Evolutionary conservation across 2,113 vertebrate genomes (phyloP).

Genomic region (Fulmarus glacialis): DNA sequence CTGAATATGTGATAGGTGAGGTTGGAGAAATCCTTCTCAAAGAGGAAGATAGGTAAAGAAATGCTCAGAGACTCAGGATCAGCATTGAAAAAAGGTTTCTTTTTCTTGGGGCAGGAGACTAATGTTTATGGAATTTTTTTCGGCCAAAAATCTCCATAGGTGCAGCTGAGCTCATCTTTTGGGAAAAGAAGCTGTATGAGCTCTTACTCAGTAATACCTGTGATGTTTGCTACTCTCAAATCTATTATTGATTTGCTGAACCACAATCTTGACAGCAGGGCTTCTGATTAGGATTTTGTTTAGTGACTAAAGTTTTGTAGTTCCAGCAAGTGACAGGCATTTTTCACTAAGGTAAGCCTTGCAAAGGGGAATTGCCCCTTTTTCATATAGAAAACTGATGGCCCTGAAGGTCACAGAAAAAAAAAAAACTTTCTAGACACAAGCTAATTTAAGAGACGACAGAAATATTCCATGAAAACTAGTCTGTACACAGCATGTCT

Average conservation of each 20-base stretch:
- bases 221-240: not conserved
- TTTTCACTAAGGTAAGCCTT: not conserved
- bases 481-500: not conserved
- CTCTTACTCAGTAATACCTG: not conserved
- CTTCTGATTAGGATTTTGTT: not conserved
- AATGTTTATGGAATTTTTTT: not conserved
- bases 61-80: not conserved
- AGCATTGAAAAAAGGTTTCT: not conserved
- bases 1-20: not conserved
- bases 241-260: not conserved
- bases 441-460: not conserved
- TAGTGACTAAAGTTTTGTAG: not conserved
- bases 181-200: not conserved
- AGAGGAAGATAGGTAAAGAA: not conserved
- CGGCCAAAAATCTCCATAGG: not conserved
- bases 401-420: not conserved
- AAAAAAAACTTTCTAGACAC: not conserved
- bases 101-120: not conserved
- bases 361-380: not conserved
- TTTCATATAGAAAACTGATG: not conserved
- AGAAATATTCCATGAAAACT: not conserved
- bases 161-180: not conserved
- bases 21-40: not conserved
- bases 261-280: not conserved
- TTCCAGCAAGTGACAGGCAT: not conserved